Percentiles rank a stretch among this genome's conserved stretches.
Evolutionary conservation across 2,797 vertebrate species (phyloP).

Genomic region (Sebastes flavidus): DNA sequence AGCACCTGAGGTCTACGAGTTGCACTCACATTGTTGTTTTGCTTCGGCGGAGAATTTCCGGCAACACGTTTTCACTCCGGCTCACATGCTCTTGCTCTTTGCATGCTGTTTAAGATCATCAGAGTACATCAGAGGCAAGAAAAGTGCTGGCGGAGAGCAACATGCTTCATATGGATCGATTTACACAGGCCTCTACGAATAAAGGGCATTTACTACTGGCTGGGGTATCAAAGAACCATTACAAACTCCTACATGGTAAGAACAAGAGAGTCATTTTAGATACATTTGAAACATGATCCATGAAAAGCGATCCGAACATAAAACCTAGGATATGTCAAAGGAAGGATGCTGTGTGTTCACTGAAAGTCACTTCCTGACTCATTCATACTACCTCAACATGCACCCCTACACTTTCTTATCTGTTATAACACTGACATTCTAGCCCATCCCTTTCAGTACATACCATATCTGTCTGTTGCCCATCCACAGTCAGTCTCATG

Average conservation of each 20-base stretch:
- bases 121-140: neutral
- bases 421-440: neutral
- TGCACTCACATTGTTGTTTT: conserved; percentile 13
- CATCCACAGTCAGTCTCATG: conserved; percentile 41
- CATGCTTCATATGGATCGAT: conserved; percentile 27
- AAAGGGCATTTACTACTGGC: neutral
- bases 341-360: neutral
- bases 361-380: neutral
- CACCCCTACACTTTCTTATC: neutral
- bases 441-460: conserved; percentile 24
- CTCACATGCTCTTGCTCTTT: neutral
- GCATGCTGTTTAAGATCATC: neutral
- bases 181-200: conserved; percentile 25
- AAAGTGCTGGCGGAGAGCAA: conserved; percentile 6
- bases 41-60: neutral
- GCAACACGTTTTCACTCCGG: neutral
- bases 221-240: neutral
- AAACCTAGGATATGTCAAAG: neutral
- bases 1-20: neutral
- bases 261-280: neutral
- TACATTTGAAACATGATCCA: neutral
- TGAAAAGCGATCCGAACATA: neutral
- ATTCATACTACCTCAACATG: neutral
- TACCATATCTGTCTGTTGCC: conserved; percentile 48
- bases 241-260: neutral